These are phyloP conservation scores for Cremastobaeus sp. DNA, from an alignment of 2,888 invertebrate genomes.

Conservation along the genomic window DNA sequence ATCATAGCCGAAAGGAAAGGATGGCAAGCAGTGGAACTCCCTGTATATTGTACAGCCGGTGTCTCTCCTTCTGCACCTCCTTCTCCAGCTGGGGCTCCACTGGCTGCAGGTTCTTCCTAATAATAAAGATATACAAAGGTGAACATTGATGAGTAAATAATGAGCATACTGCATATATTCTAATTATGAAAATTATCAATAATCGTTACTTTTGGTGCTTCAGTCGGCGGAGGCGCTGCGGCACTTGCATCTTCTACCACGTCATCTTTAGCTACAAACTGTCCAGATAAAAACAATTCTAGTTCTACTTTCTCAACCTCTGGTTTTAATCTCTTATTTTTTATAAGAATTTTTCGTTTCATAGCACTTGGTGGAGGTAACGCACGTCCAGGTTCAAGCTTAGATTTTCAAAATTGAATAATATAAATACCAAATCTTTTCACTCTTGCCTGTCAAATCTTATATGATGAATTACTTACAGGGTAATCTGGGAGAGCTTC, in stretches of 20 bases:
- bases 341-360: conserved; percentile 84
- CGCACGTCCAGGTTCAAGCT: conserved; percentile 81
- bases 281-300: conserved; percentile 80
- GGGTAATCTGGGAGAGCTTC: conserved; percentile 81
- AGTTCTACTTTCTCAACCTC: conserved; percentile 84
- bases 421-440: no score
- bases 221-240: conserved; percentile 71
- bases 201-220: conserved; percentile 71
- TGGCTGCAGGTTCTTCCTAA: conserved; percentile 62
- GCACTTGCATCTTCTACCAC: conserved; percentile 79
- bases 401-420: conserved; percentile 10
- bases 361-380: conserved; percentile 83
- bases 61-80: conserved; percentile 78
- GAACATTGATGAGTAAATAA: no score
- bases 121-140: no score
- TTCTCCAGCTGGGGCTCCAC: conserved; percentile 81
- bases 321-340: conserved; percentile 84
- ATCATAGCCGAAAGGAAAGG: conserved; percentile 84
- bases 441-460: no score
- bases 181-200: not conserved
- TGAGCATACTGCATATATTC: no score
- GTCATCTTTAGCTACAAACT: conserved; percentile 80
- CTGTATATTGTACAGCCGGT: conserved; percentile 80
- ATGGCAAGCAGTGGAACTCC: conserved; percentile 84
- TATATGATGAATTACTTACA: conserved; percentile 74